These are phyloP conservation scores for Thalassophryne amazonica DNA, from an alignment of 2,797 vertebrate genomes.

Conservation along the genomic window DNA sequence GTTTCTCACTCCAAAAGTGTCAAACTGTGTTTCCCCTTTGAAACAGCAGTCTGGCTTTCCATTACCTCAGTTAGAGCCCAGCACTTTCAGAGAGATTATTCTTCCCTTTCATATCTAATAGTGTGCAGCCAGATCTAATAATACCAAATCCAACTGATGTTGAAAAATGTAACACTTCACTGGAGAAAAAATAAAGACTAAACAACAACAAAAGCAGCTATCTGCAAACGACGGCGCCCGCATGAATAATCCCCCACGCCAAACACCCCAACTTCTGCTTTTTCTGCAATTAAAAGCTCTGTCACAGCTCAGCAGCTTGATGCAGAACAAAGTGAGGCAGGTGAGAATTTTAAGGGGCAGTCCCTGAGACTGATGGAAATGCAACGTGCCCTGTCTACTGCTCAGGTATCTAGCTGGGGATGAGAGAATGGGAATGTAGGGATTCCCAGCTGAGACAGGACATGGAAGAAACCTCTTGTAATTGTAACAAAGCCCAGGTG, in stretches of 20 bases:
- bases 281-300: constrained; percentile 34
- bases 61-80: constrained; percentile 36
- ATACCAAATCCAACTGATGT: constrained; percentile 49
- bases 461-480: constrained; percentile 8
- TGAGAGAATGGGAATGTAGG: constrained; percentile 4
- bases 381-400: neutral
- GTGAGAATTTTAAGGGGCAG: constrained; percentile 20
- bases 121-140: constrained; percentile 56
- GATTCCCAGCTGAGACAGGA: constrained; percentile 17
- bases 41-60: constrained; percentile 41
- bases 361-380: constrained; percentile 13
- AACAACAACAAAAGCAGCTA: neutral
- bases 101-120: constrained; percentile 52
- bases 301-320: constrained; percentile 7
- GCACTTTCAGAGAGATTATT: constrained; percentile 40
- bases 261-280: neutral
- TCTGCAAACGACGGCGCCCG: constrained; percentile 18
- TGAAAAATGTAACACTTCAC: constrained; percentile 20
- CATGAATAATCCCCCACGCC: constrained; percentile 16
- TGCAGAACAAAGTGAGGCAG: constrained; percentile 21
- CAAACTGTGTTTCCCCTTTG: constrained; percentile 18
- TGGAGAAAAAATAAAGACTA: constrained; percentile 5
- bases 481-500: constrained; percentile 1
- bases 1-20: constrained; percentile 16
- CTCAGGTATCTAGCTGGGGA: neutral